Base-by-base conservation (phyloP, 2,113 vertebrate species). In the Bungarus multicinctus region DNA sequence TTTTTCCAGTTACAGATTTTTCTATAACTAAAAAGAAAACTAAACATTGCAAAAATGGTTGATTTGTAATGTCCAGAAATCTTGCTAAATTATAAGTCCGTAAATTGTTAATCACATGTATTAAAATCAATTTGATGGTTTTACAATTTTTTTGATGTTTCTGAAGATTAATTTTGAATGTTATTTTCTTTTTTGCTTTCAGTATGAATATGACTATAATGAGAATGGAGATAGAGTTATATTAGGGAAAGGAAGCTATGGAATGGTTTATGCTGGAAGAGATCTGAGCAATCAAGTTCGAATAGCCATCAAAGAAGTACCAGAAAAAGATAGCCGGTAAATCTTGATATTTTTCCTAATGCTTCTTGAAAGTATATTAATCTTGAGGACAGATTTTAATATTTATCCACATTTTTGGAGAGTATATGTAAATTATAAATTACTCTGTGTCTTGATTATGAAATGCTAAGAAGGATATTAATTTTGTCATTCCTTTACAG, bases 231-330 rank as follows among this genome's bases (percentile, higher is more conserved):
- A 98, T 16, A 95, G 94, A 85, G 93, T 98, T 18, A 93, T 98
- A 74, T 95, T 98, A 91, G 98, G 98, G 27, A 97, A 97, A 96
- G 98, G 98, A 85, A 98, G 97, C 0, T 98, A 98, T 0, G 98
- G 98, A 91, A 92, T 97, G 91, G 98, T 98, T 90, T 98, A 98
- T 93, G 97, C 98, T 39, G 98, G 98, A 93, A 97, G 97, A 95
- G 97, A 98, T 94, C 97, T 98, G 88, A 98, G 97, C 96, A 98
- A 97, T 95, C 98, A 98, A 93, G 97, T 98, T 91, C 97, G 96
- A 95, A 98, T 98, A 95, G 98, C 98, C 92, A 98, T 98, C 97
- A 98, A 98, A 95, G 98, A 98, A 96, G 97, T 98, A 93, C 98
- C 97, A 0, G 98, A 98, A 92, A 97, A 50, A 96, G 97, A 98